Percentiles rank a stretch among this genome's conserved stretches.
Conservation (phyloP, 2,113 vertebrate genomes). For the Calcarius ornatus region DNA sequence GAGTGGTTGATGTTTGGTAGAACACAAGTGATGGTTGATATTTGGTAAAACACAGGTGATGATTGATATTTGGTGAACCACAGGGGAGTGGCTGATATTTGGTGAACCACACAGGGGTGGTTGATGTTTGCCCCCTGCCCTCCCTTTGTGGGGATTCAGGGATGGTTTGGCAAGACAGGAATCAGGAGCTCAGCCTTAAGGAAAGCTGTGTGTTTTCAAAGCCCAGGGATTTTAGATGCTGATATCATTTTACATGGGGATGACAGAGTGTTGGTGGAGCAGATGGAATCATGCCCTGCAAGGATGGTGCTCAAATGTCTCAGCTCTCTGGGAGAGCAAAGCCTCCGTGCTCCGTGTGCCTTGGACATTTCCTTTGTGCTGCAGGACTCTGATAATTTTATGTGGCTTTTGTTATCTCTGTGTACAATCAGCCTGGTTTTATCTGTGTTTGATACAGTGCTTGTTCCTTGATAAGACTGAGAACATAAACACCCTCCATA, state of each 20-base stretch:
- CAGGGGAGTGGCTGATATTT: too few relatives aligned
- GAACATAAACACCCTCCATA: not conserved
- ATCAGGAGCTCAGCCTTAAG: not conserved
- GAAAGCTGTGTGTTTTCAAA: not conserved
- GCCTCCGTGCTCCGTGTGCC: fast-evolving
- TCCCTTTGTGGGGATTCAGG: fast-evolving
- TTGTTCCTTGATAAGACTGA: not conserved
- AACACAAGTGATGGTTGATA: too few relatives aligned
- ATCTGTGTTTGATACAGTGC: not conserved
- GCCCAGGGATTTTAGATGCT: not conserved
- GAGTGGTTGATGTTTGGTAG: too few relatives aligned
- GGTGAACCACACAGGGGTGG: not conserved
- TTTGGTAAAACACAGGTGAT: too few relatives aligned
- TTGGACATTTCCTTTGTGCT: not conserved
- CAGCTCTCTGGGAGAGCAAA: not conserved
- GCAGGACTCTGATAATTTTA: not conserved
- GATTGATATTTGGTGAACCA: too few relatives aligned
- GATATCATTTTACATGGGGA: not conserved
- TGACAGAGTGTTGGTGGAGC: not conserved
- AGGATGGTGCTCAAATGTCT: not conserved
- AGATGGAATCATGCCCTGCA: not conserved
- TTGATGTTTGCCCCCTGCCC: not conserved
- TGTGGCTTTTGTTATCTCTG: not conserved
- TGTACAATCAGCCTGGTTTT: not conserved
- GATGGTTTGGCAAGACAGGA: not conserved